These are phyloP conservation scores for Theretra japonica DNA, from an alignment of 2,888 invertebrate genomes.

Conservation along the genomic window DNA sequence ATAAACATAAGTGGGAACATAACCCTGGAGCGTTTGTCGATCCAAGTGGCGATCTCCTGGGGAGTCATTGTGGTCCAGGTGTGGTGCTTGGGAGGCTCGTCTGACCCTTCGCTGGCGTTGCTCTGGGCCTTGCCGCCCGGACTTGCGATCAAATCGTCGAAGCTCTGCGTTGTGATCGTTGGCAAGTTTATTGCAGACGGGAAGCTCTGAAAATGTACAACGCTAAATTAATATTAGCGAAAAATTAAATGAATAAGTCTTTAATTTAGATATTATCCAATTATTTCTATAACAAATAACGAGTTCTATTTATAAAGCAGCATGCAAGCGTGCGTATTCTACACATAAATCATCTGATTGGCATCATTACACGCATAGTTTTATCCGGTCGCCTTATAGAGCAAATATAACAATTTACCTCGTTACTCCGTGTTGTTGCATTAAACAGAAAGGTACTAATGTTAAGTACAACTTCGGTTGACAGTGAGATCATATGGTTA, in stretches of 20 bases:
- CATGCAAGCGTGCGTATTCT: neutral
- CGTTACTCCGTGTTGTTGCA: constrained; percentile 33
- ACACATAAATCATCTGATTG: constrained; percentile 2
- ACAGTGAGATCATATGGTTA: neutral
- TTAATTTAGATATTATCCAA: neutral
- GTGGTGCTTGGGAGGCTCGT: constrained; percentile 73
- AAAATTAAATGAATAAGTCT: too few species aligned
- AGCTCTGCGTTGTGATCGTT: constrained; percentile 88
- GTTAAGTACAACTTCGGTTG: neutral
- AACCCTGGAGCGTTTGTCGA: constrained; percentile 91
- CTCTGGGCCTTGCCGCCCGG: constrained; percentile 52
- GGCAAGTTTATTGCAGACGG: constrained; percentile 87
- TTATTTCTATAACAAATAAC: too few species aligned
- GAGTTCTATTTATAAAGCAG: neutral
- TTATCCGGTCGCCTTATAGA: constrained; percentile 7
- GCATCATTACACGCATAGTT: constrained; percentile 14
- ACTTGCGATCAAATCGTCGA: constrained; percentile 83
- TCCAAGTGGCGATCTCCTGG: constrained; percentile 94
- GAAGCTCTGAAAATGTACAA: constrained; percentile 81
- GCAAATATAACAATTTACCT: constrained; percentile 33
- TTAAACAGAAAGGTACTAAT: constrained; percentile 26
- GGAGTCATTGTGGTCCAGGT: constrained; percentile 93
- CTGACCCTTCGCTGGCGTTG: constrained; percentile 68
- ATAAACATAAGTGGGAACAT: constrained; percentile 91
- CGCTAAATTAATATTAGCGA: neutral